Evolutionary conservation across 2,797 vertebrate genomes (phyloP).

Genomic region (Gorsachius magnificus): DNA sequence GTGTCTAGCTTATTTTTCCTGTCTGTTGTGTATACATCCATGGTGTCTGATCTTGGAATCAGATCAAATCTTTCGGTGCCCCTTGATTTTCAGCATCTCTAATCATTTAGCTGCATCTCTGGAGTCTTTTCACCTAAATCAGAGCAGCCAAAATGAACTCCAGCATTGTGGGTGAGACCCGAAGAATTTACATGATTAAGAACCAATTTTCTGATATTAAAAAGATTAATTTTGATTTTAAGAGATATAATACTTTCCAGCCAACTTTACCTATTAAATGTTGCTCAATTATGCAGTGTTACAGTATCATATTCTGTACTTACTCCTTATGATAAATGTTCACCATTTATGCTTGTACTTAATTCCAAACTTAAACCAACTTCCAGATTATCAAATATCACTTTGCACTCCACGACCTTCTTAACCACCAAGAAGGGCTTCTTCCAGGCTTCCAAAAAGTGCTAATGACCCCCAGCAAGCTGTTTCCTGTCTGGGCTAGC

Average conservation of each 20-base stretch:
- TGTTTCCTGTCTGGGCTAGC: background rate
- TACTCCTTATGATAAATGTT: background rate
- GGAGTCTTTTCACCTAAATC: background rate
- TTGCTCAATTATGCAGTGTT: background rate
- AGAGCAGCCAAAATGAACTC: background rate
- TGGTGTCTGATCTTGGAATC: background rate
- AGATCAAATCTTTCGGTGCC: background rate
- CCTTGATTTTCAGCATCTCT: background rate
- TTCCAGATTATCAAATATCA: background rate
- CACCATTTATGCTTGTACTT: background rate
- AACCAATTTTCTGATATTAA: background rate
- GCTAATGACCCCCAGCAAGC: background rate
- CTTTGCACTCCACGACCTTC: background rate
- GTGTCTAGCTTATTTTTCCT: background rate
- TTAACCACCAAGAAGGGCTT: background rate
- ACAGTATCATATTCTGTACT: background rate
- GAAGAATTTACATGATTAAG: background rate
- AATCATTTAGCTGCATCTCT: background rate
- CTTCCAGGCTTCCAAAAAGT: background rate
- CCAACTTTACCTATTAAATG: background rate
- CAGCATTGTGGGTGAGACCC: background rate
- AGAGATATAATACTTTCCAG: background rate
- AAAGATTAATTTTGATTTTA: background rate
- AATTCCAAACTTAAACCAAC: background rate
- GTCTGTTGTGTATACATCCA: background rate